Conservation (phyloP, 2,888 invertebrate species). For the Euclidia mi region DNA sequence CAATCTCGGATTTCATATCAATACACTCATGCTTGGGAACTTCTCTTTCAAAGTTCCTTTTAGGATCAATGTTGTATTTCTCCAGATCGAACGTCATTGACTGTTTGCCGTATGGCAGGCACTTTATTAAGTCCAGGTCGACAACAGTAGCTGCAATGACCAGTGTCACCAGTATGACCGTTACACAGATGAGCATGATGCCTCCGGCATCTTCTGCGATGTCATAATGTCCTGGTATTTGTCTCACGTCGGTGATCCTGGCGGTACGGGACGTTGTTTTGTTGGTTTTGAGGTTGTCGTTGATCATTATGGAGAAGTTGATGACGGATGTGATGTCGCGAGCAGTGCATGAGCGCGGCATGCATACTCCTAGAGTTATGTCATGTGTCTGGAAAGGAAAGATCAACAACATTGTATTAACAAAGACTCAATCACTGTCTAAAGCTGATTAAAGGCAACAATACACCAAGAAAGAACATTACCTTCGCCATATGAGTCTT, state of each 20-base stretch:
- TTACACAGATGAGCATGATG: slow-evolving; percentile 69
- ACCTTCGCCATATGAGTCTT: slow-evolving; percentile 79
- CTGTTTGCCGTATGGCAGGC: slow-evolving; percentile 63
- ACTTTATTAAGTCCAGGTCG: slow-evolving; percentile 78
- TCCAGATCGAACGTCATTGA: slow-evolving; percentile 79
- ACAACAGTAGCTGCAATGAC: slow-evolving; percentile 81
- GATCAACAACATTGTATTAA: too few species aligned
- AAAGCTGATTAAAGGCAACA: too few species aligned
- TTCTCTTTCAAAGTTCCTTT: slow-evolving; percentile 55
- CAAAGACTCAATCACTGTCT: too few species aligned
- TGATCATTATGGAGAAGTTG: slow-evolving; percentile 84
- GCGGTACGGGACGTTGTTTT: slow-evolving; percentile 74
- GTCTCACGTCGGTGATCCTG: slow-evolving; percentile 70
- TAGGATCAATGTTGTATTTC: slow-evolving; percentile 69
- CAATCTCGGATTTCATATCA: slow-evolving; percentile 58
- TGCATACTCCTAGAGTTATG: slow-evolving; percentile 81
- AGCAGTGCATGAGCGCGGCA: slow-evolving; percentile 82
- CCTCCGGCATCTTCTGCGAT: slow-evolving; percentile 71
- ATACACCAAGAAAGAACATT: too few species aligned
- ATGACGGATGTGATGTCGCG: slow-evolving; percentile 83
- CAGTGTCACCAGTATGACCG: slow-evolving; percentile 68
- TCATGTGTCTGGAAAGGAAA: slow-evolving; percentile 80
- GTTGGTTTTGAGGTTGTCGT: slow-evolving; percentile 78
- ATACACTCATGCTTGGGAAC: slow-evolving; percentile 35
- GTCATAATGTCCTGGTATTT: slow-evolving; percentile 67